phyloP scores from a whole-genome alignment of 2,888 invertebrate genomes.

The Parapristionchus giblindavisi region DNA sequence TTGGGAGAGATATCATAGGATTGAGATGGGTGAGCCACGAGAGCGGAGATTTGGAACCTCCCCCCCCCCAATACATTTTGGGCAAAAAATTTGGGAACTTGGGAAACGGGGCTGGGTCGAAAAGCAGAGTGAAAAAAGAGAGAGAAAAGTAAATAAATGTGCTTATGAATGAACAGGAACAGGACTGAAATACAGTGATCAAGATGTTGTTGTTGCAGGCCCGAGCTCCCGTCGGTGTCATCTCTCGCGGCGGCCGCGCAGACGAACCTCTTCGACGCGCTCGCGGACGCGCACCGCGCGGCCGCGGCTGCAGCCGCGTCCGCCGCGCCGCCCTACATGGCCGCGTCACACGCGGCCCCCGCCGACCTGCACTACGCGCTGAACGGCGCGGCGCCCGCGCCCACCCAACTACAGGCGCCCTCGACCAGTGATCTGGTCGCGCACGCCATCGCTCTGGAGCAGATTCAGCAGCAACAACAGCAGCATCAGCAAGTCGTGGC shows the following conservation, averaged over 20 bases:
- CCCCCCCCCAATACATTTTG: constrained; percentile 10
- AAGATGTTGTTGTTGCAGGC: constrained; percentile 18
- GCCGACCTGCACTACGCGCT: too few relatives aligned
- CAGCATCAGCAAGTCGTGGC: background rate
- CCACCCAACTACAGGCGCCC: background rate
- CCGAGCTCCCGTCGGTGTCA: constrained; percentile 15
- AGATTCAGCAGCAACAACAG: constrained; percentile 25
- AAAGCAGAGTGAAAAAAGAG: background rate
- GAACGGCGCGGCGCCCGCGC: constrained; percentile 4
- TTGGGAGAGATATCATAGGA: background rate
- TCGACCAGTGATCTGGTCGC: constrained; percentile 6
- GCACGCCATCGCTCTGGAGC: constrained; percentile 29
- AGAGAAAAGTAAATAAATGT: background rate
- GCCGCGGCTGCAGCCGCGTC: constrained; percentile 23
- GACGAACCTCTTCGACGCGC: constrained; percentile 5
- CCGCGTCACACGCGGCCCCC: background rate
- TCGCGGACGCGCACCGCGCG: too few relatives aligned
- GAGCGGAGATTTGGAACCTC: background rate
- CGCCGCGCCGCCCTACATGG: background rate
- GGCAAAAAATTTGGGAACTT: background rate
- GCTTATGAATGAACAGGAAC: background rate
- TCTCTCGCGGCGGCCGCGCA: constrained; percentile 13
- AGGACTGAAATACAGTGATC: background rate
- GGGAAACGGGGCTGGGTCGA: background rate
- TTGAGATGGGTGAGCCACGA: background rate